Percentiles rank a stretch among this genome's conserved stretches.
These are phyloP conservation scores for Rhinophrynus dorsalis DNA, from an alignment of 2,797 vertebrate genomes.

Conservation along the genomic window DNA sequence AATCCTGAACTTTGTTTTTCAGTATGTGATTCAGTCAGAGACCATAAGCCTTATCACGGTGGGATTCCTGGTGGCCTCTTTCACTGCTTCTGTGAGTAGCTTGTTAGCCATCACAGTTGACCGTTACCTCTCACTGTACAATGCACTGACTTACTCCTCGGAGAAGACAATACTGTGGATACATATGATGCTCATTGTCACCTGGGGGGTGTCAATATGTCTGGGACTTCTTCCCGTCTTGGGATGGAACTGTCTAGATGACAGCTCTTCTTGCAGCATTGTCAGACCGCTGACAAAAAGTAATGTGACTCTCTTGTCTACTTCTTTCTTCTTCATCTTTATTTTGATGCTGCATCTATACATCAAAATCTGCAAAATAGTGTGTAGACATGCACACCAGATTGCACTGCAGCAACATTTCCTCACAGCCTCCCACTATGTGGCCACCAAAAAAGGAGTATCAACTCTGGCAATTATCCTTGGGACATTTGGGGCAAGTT, in stretches of 20 bases:
- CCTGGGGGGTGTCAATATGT: slow-evolving; percentile 89
- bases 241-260: slow-evolving; percentile 94
- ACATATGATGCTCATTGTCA: slow-evolving; percentile 84
- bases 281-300: slow-evolving; percentile 88
- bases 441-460: slow-evolving; percentile 92
- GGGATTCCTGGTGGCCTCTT: slow-evolving; percentile 95
- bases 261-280: slow-evolving; percentile 83
- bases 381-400: slow-evolving; percentile 94
- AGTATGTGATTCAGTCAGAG: slow-evolving; percentile 90
- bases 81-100: slow-evolving; percentile 94
- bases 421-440: slow-evolving; percentile 88
- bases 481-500: slow-evolving; percentile 94
- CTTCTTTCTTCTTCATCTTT: slow-evolving; percentile 89
- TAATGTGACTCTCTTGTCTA: slow-evolving; percentile 87
- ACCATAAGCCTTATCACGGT: slow-evolving; percentile 92
- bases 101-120: slow-evolving; percentile 95
- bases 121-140: slow-evolving; percentile 94
- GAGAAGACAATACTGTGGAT: slow-evolving; percentile 90
- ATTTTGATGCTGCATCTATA: slow-evolving; percentile 93
- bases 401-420: slow-evolving; percentile 98
- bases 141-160: slow-evolving; percentile 94
- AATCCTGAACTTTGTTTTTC: slow-evolving; percentile 96
- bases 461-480: slow-evolving; percentile 95
- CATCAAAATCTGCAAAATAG: slow-evolving; percentile 94
- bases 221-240: slow-evolving; percentile 89